These are phyloP conservation scores for Germaria angustata DNA, from an alignment of 2,888 invertebrate genomes.

Conservation along the genomic window DNA sequence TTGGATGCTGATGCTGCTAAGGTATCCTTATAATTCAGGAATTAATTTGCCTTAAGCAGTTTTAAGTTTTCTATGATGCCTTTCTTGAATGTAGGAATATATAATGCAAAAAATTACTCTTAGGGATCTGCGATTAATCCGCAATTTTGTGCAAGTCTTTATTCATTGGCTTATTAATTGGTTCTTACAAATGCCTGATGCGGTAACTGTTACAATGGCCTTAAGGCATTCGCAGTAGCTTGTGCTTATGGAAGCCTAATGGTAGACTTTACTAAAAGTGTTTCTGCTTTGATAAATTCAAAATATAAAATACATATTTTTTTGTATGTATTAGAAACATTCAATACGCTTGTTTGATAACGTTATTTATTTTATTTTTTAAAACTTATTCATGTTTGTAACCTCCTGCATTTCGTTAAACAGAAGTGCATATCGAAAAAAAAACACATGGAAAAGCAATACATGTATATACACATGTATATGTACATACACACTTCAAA, in stretches of 20 bases:
- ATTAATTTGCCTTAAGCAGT: too few relatives aligned
- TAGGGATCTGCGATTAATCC: too few relatives aligned
- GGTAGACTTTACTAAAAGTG: background rate
- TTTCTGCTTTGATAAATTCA: background rate
- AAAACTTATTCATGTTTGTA: constrained; percentile 31
- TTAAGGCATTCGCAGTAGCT: background rate
- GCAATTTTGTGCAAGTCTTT: too few relatives aligned
- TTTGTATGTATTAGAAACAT: background rate
- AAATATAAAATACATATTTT: background rate
- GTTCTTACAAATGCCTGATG: too few relatives aligned
- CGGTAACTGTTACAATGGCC: too few relatives aligned
- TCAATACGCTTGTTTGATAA: constrained; percentile 11
- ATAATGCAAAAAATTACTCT: too few relatives aligned
- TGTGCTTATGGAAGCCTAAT: background rate
- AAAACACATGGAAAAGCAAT: background rate
- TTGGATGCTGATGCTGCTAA: too few relatives aligned
- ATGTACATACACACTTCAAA: constrained; percentile 7
- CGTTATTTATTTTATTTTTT: constrained; percentile 9
- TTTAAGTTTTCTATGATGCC: too few relatives aligned
- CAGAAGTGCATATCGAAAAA: constrained; percentile 28
- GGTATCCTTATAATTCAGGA: too few relatives aligned
- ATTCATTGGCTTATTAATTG: too few relatives aligned
- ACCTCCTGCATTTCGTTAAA: constrained; percentile 47
- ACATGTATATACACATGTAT: background rate
- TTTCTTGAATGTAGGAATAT: too few relatives aligned